Conservation (phyloP, 2,797 vertebrate genomes). For the Sarcoramphus papa region DNA sequence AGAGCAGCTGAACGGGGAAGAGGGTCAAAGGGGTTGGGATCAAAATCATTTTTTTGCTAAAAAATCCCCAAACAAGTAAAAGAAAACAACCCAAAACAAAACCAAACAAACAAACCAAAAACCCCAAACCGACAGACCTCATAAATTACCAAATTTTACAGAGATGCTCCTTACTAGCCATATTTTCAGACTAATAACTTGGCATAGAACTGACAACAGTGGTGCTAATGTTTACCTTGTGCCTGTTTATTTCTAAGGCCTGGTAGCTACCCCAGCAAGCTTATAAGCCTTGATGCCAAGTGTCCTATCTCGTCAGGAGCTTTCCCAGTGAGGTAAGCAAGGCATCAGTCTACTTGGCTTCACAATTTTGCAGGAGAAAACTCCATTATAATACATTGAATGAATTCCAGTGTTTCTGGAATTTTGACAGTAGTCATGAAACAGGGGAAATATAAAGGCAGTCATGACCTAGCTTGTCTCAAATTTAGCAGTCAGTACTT, state of each 20-base stretch:
- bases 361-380: neutral
- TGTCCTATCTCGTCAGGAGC: neutral
- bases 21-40: rapidly evolving
- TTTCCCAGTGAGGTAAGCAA: neutral
- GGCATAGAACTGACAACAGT: neutral
- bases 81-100: neutral
- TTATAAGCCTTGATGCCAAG: neutral
- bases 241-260: neutral
- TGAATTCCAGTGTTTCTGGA: neutral
- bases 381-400: neutral
- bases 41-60: neutral
- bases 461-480: neutral
- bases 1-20: neutral
- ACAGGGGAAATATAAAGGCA: neutral
- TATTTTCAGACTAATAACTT: neutral
- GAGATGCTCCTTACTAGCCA: neutral
- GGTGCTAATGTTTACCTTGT: neutral
- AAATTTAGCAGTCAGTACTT: neutral
- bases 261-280: neutral
- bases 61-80: neutral
- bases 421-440: neutral
- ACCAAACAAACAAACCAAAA: neutral
- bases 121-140: neutral
- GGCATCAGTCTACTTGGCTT: neutral
- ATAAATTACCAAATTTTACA: neutral